Percentiles rank a stretch among this genome's conserved stretches.
phyloP scores from a whole-genome alignment of 2,888 invertebrate genomes.

The Eutolmus rufibarbis region DNA sequence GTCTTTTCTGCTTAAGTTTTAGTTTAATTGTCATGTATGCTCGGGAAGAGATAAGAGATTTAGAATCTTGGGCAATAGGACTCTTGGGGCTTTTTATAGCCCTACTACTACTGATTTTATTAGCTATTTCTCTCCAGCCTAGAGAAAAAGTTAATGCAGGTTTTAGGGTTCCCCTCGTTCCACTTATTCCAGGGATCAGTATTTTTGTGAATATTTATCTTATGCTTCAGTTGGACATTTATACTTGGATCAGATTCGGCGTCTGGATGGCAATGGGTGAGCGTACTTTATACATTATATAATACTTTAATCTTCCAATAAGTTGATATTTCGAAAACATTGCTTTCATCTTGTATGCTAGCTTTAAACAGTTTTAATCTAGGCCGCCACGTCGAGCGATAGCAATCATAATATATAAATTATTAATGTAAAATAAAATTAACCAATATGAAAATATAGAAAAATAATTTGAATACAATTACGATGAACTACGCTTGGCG shows the following conservation, averaged over 20 bases:
- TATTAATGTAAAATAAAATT: too few species aligned
- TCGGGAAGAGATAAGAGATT: constrained; percentile 51
- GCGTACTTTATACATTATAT: constrained; percentile 50
- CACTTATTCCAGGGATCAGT: constrained; percentile 81
- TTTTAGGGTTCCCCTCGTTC: constrained; percentile 82
- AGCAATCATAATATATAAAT: too few species aligned
- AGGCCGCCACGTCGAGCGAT: too few species aligned
- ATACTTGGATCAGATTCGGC: constrained; percentile 84
- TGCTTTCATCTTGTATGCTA: too few species aligned
- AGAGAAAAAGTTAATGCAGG: constrained; percentile 53
- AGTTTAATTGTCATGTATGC: constrained; percentile 56
- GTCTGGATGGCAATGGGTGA: constrained; percentile 85
- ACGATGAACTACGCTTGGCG: not conserved
- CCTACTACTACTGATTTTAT: constrained; percentile 52
- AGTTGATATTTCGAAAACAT: too few species aligned
- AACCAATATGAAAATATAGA: too few species aligned
- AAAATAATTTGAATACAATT: not conserved
- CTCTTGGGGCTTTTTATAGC: constrained; percentile 51
- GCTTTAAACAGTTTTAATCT: too few species aligned
- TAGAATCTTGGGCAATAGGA: constrained; percentile 55
- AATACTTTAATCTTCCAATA: not conserved
- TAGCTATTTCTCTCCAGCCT: constrained; percentile 58
- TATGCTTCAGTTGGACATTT: constrained; percentile 78
- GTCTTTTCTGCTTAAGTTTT: constrained; percentile 55
- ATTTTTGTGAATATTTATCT: constrained; percentile 84